Evolutionary conservation across 2,797 vertebrate genomes (phyloP).

Genomic region (Mus minutoides): DNA sequence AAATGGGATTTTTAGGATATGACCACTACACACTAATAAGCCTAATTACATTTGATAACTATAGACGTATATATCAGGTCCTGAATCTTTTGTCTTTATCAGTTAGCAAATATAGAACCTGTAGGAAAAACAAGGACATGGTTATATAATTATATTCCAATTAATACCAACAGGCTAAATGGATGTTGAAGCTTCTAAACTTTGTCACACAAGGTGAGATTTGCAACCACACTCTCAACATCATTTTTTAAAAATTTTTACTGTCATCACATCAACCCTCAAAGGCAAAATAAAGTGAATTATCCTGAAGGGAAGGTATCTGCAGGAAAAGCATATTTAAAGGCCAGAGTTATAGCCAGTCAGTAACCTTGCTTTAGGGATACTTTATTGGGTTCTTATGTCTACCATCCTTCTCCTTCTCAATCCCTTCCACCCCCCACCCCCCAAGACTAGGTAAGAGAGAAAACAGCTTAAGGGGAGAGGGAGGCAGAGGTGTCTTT

Average conservation of each 20-base stretch:
- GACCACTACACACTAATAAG: background rate
- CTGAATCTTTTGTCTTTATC: background rate
- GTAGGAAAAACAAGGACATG: background rate
- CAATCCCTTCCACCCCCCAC: background rate
- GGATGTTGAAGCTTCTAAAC: background rate
- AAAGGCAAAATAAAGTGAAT: constrained; percentile 2
- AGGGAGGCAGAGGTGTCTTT: background rate
- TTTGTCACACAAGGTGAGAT: background rate
- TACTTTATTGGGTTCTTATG: background rate
- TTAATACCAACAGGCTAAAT: constrained; percentile 4
- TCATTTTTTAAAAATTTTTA: background rate
- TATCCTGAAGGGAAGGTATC: background rate
- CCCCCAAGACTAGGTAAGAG: background rate
- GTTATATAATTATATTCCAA: background rate
- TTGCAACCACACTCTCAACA: background rate
- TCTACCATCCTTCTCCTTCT: background rate
- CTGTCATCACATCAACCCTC: background rate
- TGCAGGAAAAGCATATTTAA: constrained; percentile 15
- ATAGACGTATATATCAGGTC: background rate
- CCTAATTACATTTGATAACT: background rate
- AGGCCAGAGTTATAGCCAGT: background rate
- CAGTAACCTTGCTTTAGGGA: background rate
- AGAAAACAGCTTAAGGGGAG: background rate
- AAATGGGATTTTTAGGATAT: background rate
- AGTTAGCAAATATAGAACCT: background rate